Base-by-base conservation (phyloP, 2,797 vertebrate genomes). In the Halcyon badia region DNA sequence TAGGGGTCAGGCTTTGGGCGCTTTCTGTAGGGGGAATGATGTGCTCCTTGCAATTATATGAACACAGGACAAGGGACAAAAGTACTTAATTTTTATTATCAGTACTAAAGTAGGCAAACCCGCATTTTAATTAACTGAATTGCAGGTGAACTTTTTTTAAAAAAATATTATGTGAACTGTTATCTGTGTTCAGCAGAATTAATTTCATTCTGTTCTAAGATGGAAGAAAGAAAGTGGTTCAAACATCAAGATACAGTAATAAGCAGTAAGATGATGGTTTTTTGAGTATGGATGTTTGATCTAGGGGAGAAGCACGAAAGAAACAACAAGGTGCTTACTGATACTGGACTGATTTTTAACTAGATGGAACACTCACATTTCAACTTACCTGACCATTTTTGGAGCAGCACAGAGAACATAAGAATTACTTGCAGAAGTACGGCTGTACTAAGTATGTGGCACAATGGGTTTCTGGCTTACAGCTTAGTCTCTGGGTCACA, bases 281-380 rank as follows among this genome's bases (percentile, higher is more conserved):
- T 37, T 4, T 4, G 3, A 54, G 21, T 21, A 21, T 10, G 25
- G 54, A 17, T 61, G 30, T 35, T 73, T 60, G 61, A 39, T 62
- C 15, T 5, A 39, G 24, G 5, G 5, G 26, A 68, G 39, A 60
- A 60, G 26, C 39, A 17, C 12, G 26, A 11, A 68, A 69, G 15
- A 52, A 93, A 65, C 5, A 71, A 33, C 14, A 54, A 61, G n/a
- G 12, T 61, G n/a, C 30, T 73, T 49, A 33, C 8, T 39, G 48
- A 8, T 69, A 49, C 31, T 37, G 25, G 65, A 33, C 46, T 57
- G 15, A 8, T 30, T 48, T 83, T 71, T 61, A 73, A 28, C 18
- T 49, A 25, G 15, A 35, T 17, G 11, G 30, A 87, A 21, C 5
- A 13, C 13, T n/a, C 65, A 4, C 0, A 8, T 2, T 81, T 28